Conservation (phyloP, 2,113 vertebrate species). For the Garra rufa region DNA sequence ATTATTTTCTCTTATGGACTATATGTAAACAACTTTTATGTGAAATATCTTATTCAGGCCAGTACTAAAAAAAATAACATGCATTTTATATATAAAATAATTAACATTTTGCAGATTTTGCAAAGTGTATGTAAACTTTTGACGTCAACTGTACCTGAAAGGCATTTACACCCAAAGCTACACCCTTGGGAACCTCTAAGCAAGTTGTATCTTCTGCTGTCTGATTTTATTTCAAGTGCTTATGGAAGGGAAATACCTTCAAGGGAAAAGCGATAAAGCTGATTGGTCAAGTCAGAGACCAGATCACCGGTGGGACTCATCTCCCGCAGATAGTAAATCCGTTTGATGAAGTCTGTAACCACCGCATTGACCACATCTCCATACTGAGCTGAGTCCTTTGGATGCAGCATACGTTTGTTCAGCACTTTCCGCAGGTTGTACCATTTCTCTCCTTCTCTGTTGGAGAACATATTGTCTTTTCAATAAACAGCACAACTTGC, state of each 20-base stretch:
- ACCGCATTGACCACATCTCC: constrained; percentile 66
- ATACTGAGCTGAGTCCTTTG: constrained; percentile 72
- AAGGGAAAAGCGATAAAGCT: constrained; percentile 77
- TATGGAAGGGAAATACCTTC: constrained; percentile 67
- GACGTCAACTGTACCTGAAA: no score
- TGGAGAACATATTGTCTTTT: background rate
- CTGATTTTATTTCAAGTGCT: background rate
- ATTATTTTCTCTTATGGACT: no score
- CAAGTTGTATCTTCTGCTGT: background rate
- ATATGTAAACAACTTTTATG: no score
- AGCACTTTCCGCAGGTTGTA: constrained; percentile 71
- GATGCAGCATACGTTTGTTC: constrained; percentile 79
- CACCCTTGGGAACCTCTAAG: background rate
- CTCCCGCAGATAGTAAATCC: constrained; percentile 67
- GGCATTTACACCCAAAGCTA: no score
- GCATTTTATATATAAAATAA: no score
- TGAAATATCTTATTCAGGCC: no score
- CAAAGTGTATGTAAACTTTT: no score
- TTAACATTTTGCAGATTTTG: no score
- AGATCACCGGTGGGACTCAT: constrained; percentile 70
- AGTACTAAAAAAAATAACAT: no score
- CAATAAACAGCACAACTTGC: background rate
- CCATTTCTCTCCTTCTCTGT: constrained; percentile 77
- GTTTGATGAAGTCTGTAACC: constrained; percentile 73
- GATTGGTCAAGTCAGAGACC: constrained; percentile 72